Conservation (phyloP, 2,797 vertebrate species). For the Acomys russatus region DNA sequence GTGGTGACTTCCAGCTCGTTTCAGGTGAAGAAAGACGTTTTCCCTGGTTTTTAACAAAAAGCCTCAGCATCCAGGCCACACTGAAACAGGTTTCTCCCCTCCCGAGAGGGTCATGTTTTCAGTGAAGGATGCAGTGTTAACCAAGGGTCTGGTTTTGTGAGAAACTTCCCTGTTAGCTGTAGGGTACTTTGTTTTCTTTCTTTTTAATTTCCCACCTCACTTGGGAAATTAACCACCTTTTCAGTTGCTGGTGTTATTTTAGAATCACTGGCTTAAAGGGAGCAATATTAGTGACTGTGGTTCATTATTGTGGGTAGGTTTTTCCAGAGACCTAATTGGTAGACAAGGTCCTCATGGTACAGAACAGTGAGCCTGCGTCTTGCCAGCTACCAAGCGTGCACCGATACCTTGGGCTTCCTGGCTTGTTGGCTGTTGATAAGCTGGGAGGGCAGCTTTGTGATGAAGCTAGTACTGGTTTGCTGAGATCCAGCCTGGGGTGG, state of each 20-base stretch:
- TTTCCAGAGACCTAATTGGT: constrained; percentile 27
- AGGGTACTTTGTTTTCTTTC: neutral
- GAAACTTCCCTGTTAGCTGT: neutral
- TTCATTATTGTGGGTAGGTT: neutral
- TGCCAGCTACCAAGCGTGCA: neutral
- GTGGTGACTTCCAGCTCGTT: neutral
- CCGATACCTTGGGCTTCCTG: neutral
- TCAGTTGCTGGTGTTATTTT: neutral
- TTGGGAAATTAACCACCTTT: constrained; percentile 48
- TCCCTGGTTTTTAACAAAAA: neutral
- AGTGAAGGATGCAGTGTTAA: neutral
- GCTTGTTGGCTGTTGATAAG: neutral
- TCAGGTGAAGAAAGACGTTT: neutral
- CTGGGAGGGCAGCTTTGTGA: neutral
- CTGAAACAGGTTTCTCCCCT: neutral
- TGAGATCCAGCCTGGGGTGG: neutral
- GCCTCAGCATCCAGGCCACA: neutral
- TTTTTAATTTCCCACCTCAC: neutral
- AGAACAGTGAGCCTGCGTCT: neutral
- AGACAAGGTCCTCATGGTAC: neutral
- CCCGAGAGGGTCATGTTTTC: neutral
- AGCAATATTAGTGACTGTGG: neutral
- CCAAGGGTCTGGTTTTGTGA: neutral
- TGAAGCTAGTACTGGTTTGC: neutral
- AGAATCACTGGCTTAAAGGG: constrained; percentile 13